These are phyloP conservation scores for Pseudopipra pipra DNA, from an alignment of 2,113 vertebrate species.

Conservation along the genomic window DNA sequence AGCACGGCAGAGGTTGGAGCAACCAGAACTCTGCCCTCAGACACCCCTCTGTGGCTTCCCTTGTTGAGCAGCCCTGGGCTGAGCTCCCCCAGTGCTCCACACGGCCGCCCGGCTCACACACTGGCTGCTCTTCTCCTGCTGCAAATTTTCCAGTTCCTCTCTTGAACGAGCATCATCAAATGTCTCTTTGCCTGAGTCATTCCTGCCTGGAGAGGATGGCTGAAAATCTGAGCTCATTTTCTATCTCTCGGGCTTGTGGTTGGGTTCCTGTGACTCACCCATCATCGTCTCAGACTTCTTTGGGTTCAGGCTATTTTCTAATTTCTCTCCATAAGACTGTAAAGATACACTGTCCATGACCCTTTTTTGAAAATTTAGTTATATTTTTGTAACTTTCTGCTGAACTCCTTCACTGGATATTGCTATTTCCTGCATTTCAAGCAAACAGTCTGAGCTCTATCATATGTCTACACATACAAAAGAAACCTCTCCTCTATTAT, in stretches of 20 bases:
- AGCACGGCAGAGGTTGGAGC: rapidly evolving
- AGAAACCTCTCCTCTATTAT: background rate
- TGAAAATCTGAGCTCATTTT: slow-evolving; percentile 5
- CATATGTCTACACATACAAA: background rate
- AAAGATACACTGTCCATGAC: background rate
- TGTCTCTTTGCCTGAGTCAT: slow-evolving; percentile 24
- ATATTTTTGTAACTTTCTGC: background rate
- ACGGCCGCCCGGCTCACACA: rapidly evolving
- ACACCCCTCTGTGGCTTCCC: background rate
- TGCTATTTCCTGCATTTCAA: background rate
- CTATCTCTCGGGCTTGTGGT: background rate
- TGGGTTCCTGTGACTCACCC: slow-evolving; percentile 44
- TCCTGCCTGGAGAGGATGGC: slow-evolving; percentile 11
- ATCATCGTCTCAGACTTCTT: background rate
- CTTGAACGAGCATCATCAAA: background rate
- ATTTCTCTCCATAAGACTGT: background rate
- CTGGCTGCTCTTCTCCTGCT: background rate
- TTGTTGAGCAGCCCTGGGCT: background rate
- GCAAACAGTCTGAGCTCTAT: background rate
- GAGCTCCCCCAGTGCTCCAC: background rate
- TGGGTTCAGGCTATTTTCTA: background rate
- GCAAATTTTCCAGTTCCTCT: background rate
- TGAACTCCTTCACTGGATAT: background rate
- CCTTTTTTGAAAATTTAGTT: background rate
- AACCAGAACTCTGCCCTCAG: background rate